A percentile compares a stretch with the other conserved stretches of the same genome.
These are phyloP conservation scores for Drosophila virilis DNA, from an alignment of 1,140 invertebrate genomes.

Conservation along the genomic window DNA sequence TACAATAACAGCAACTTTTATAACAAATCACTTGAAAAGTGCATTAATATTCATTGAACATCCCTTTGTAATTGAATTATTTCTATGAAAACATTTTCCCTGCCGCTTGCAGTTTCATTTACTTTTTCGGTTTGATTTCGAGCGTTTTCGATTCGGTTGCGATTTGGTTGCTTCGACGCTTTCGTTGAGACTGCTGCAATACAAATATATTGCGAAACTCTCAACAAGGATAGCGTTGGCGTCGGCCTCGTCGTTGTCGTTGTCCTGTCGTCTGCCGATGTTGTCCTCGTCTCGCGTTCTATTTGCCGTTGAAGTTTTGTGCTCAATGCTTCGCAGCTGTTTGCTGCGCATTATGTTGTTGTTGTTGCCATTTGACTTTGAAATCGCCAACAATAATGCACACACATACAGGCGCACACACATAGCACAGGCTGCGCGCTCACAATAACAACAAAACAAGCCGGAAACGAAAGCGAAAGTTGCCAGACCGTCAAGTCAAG, in stretches of 20 bases:
- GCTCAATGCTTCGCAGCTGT: conserved; percentile 68
- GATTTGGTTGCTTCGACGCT: conserved; percentile 72
- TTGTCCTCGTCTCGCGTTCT: conserved; percentile 52
- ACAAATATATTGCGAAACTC: conserved; percentile 81
- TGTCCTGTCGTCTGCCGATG: conserved; percentile 45
- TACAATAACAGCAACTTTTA: background rate
- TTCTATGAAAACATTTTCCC: conserved; percentile 5
- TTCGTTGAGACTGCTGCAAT: conserved; percentile 78
- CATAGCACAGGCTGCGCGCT: conserved; percentile 23
- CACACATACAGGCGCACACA: conserved; percentile 20
- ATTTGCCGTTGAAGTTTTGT: conserved; percentile 62
- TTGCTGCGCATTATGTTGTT: conserved; percentile 73
- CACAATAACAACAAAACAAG: conserved; percentile 62
- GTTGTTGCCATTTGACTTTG: conserved; percentile 71
- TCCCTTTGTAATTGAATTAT: conserved; percentile 3
- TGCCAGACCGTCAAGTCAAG: conserved; percentile 55
- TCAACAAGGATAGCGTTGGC: conserved; percentile 79
- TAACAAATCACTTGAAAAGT: conserved; percentile 1
- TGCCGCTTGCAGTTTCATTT: conserved; percentile 35
- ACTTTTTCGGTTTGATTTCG: conserved; percentile 17
- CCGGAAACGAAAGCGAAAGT: conserved; percentile 73
- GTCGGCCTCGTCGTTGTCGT: conserved; percentile 27
- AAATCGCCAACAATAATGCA: conserved; percentile 77
- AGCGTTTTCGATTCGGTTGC: conserved; percentile 41
- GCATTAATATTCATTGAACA: conserved; percentile 1